These are phyloP conservation scores for Rhabdomys dilectus DNA, from an alignment of 2,113 vertebrate species.

Conservation along the genomic window DNA sequence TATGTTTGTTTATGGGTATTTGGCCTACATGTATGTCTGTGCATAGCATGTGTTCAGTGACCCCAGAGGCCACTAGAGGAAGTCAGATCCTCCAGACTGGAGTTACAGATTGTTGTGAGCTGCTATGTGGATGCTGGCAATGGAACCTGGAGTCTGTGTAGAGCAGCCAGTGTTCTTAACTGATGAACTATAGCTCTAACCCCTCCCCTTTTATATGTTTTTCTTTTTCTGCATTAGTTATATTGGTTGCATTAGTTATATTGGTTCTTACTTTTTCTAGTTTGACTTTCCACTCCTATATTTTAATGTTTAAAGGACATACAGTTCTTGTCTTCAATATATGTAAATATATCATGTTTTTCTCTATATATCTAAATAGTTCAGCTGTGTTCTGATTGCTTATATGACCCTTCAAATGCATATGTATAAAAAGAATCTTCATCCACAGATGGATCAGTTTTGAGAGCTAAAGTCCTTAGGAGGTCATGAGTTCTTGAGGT, in stretches of 20 bases:
- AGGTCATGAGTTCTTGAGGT: background rate
- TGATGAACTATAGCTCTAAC: background rate
- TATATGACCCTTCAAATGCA: background rate
- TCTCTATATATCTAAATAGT: background rate
- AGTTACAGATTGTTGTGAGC: background rate
- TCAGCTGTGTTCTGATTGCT: background rate
- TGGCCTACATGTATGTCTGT: background rate
- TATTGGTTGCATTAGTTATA: background rate
- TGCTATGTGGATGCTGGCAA: background rate
- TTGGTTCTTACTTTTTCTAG: background rate
- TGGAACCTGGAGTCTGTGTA: background rate
- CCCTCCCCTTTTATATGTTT: background rate
- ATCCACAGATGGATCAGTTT: background rate
- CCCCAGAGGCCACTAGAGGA: background rate
- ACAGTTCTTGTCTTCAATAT: slow-evolving; percentile 10
- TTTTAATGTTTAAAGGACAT: background rate
- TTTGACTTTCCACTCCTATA: background rate
- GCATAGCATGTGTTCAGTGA: background rate
- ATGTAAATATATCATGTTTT: background rate
- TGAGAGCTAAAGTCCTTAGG: background rate
- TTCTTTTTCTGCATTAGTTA: background rate
- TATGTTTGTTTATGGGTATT: background rate
- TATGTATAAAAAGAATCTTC: background rate
- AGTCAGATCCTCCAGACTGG: background rate
- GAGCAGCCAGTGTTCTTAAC: background rate